Evolutionary conservation across 2,888 invertebrate species (phyloP), one percentile per base, ranked within the genome.

Genomic region (Acleris literana): DNA sequence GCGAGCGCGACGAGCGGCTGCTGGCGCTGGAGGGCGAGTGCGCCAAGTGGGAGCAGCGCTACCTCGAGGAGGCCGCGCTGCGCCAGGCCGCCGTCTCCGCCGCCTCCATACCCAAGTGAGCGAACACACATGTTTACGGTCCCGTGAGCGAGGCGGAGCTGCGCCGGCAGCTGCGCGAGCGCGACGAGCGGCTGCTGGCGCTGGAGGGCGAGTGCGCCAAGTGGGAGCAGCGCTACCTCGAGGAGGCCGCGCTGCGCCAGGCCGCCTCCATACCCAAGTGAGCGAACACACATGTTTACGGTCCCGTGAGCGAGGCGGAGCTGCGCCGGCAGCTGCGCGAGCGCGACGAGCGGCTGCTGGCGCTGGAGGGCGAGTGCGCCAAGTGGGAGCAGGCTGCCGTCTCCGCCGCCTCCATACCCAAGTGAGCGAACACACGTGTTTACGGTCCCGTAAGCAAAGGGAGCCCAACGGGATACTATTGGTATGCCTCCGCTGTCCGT

Each of bases 41-140:
- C 76, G 95, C 96, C 73, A 96, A 96, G 91, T 96, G 96, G 97
- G 97, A 97, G 86, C 95, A 96, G n/a, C n/a, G n/a, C n/a, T n/a
- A n/a, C n/a, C n/a, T n/a, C n/a, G n/a, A n/a, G n/a, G n/a, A n/a
- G n/a, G n/a, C n/a, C n/a, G n/a, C n/a, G n/a, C n/a, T n/a, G n/a
- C n/a, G n/a, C n/a, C n/a, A 91, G 82, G 95, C 95, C 65, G 95
- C 95, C 33, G 95, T 96, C 49, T 95, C 96, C 80, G 95, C 96
- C 64, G 96, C 95, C 55, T 94, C 94, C 76, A 93, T 94, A 77
- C 94, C 95, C 71, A 95, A 95, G 94, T 94, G 81, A 84, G 88
- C 11, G 1, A n/a, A 75, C 65, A 74, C 73, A 67, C 68, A 9
- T 9, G 1, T 33, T 3, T 29, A 29, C 7, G 44, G n/a, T 4